Conservation (phyloP, 2,113 vertebrate genomes). For the Sapayoa aenigma region DNA sequence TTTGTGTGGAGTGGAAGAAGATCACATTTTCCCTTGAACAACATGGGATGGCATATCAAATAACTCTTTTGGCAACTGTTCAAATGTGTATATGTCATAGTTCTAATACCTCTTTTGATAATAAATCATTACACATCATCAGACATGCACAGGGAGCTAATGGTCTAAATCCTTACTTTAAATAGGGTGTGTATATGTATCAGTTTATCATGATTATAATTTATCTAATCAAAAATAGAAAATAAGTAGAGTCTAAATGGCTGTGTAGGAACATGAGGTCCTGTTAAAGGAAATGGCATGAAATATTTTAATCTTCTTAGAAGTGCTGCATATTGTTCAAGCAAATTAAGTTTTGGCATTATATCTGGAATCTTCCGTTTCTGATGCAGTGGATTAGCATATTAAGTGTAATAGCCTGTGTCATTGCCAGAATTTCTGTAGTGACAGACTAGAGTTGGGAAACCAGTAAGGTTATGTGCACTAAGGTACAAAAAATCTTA, state of each 20-base stretch:
- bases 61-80: neutral
- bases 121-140: neutral
- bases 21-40: neutral
- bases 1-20: neutral
- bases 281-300: neutral
- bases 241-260: neutral
- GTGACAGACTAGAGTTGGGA: neutral
- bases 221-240: neutral
- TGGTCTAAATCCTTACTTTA: neutral
- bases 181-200: neutral
- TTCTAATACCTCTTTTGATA: neutral
- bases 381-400: neutral
- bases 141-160: accelerated
- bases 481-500: neutral
- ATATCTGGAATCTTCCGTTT: neutral
- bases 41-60: neutral
- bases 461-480: neutral
- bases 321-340: neutral
- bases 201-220: neutral
- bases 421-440: neutral
- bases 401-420: neutral
- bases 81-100: neutral
- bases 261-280: neutral
- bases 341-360: neutral
- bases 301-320: conserved; percentile 33